These are phyloP conservation scores for Pachypeltis micranthus DNA, from an alignment of 1,140 invertebrate genomes.

Conservation along the genomic window DNA sequence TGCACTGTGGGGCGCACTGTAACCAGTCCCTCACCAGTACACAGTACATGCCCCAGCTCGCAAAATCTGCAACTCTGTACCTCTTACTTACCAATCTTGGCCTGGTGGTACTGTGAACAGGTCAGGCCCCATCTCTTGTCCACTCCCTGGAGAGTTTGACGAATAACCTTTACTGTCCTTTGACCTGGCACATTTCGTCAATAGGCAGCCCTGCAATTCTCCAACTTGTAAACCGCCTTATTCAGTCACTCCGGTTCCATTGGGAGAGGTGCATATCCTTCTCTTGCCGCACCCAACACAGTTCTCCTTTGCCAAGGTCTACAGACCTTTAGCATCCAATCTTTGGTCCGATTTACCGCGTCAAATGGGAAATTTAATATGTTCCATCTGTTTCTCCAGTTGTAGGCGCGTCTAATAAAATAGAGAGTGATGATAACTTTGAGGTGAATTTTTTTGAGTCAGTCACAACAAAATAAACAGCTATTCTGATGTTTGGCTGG, in stretches of 20 bases:
- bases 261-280: neutral
- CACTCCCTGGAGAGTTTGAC: neutral
- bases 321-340: no score
- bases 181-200: neutral
- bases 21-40: no score
- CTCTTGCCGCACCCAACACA: neutral
- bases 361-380: no score
- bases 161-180: neutral
- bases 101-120: neutral
- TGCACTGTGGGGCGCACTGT: no score
- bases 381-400: neutral
- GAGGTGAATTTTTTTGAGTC: no score
- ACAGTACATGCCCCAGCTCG: no score
- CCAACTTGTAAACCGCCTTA: neutral
- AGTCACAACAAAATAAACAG: no score
- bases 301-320: neutral
- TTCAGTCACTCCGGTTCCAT: neutral
- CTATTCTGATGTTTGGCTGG: no score
- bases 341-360: no score
- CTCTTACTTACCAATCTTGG: neutral
- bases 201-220: neutral
- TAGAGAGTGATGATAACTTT: neutral
- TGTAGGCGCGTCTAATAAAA: neutral
- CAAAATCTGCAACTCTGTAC: neutral
- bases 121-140: neutral